These are phyloP conservation scores for Aleadryas rufinucha DNA, from an alignment of 2,113 vertebrate species.

Conservation along the genomic window DNA sequence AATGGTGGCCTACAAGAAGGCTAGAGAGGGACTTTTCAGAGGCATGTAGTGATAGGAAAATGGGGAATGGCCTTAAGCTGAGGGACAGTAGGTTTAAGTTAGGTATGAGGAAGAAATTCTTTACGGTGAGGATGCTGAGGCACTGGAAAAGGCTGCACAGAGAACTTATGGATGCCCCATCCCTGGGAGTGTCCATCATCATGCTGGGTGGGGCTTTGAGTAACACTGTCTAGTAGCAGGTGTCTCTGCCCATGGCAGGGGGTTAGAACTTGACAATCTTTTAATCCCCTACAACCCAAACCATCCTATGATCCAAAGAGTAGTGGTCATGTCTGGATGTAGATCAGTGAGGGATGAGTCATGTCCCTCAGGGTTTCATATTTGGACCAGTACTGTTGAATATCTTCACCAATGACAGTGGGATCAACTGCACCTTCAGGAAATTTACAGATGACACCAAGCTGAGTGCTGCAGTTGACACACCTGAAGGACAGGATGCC, in stretches of 20 bases:
- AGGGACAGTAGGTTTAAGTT: background rate
- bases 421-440: background rate
- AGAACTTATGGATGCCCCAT: background rate
- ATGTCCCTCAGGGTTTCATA: background rate
- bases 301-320: background rate
- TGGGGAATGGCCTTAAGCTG: background rate
- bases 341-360: background rate
- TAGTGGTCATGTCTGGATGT: background rate
- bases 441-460: background rate
- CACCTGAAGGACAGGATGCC: background rate
- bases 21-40: background rate
- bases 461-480: rapidly evolving
- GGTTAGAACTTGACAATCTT: background rate
- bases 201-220: background rate
- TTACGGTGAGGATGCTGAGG: background rate
- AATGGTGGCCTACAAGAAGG: background rate
- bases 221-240: background rate
- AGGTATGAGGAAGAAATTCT: background rate
- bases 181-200: background rate
- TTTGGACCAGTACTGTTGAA: background rate
- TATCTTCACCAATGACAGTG: background rate
- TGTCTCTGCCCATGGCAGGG: rapidly evolving
- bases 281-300: background rate
- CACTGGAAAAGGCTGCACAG: background rate
- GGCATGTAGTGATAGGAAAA: background rate